phyloP scores from a whole-genome alignment of 2,113 vertebrate genomes.

The Pygoscelis adeliae region DNA sequence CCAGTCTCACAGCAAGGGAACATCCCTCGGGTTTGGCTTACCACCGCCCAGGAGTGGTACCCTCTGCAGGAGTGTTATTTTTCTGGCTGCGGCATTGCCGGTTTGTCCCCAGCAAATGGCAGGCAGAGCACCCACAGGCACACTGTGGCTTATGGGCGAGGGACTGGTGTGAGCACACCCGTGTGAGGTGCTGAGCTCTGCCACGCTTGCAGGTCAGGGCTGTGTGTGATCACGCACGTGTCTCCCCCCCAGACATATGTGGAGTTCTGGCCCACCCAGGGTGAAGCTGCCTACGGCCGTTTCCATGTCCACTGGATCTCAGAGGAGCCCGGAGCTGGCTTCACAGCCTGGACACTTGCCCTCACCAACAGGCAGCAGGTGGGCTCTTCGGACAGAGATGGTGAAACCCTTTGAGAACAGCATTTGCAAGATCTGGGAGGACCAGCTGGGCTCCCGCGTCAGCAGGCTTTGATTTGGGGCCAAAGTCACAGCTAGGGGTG shows the following conservation, averaged over 20 bases:
- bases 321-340: not conserved
- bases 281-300: not conserved
- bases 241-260: not conserved
- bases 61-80: not conserved
- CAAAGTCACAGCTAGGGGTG: not conserved
- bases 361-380: conserved; percentile 61
- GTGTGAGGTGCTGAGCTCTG: fast-evolving
- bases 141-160: fast-evolving
- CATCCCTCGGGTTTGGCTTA: not conserved
- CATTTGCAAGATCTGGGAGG: not conserved
- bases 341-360: conserved; percentile 9
- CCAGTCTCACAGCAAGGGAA: not conserved
- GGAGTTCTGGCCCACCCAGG: conserved; percentile 51
- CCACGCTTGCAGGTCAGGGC: fast-evolving
- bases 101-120: not conserved
- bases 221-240: fast-evolving
- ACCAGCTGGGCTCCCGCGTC: fast-evolving
- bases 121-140: not conserved
- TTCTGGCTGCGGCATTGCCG: not conserved
- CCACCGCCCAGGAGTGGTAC: not conserved
- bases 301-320: conserved; percentile 22
- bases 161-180: not conserved
- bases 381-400: not conserved
- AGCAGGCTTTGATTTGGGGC: not conserved
- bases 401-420: not conserved